Conservation (phyloP, 2,888 invertebrate species). For the Hirtodrosophila alboralis region DNA sequence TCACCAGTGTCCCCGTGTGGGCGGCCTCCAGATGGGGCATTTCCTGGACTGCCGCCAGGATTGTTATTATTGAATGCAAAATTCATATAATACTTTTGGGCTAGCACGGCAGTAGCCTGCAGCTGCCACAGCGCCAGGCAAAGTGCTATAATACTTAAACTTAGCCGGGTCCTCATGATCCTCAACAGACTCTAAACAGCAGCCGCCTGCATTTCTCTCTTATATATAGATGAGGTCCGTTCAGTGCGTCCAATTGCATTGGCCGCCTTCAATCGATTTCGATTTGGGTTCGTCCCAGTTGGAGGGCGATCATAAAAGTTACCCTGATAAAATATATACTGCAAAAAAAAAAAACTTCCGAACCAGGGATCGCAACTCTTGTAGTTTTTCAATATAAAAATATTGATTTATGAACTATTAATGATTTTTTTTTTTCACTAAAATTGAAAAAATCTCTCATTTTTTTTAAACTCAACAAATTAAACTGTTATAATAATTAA, state of each 20-base stretch:
- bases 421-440: too few species aligned
- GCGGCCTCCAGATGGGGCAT: too few species aligned
- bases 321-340: conserved; percentile 40
- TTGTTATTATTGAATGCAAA: conserved; percentile 72
- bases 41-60: conserved; percentile 11
- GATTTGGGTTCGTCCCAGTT: conserved; percentile 18
- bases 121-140: conserved; percentile 48
- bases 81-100: conserved; percentile 70
- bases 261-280: conserved; percentile 45
- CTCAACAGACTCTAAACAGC: conserved; percentile 50
- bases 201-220: conserved; percentile 54
- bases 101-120: conserved; percentile 31
- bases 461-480: too few species aligned
- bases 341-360: not conserved
- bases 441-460: too few species aligned
- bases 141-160: conserved; percentile 46
- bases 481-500: too few species aligned
- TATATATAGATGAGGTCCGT: conserved; percentile 65
- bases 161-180: conserved; percentile 54
- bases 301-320: conserved; percentile 15
- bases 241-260: conserved; percentile 51
- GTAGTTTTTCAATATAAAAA: too few species aligned
- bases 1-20: too few species aligned
- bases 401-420: too few species aligned
- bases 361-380: too few species aligned